Conservation (phyloP, 2,888 invertebrate genomes). For the Leucoma salicis region DNA sequence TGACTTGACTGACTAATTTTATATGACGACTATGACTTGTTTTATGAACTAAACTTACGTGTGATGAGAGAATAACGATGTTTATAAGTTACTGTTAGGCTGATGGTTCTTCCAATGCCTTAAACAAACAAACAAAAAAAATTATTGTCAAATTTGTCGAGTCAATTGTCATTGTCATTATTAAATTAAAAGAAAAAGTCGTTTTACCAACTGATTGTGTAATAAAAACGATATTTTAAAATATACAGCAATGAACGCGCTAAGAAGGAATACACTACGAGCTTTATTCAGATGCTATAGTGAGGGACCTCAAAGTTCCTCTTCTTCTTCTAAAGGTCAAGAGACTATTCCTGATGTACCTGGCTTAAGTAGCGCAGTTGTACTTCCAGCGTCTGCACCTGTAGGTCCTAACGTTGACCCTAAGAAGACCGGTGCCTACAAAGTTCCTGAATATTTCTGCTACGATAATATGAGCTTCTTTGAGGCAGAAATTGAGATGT, state of each 20-base stretch:
- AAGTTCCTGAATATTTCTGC: slow-evolving; percentile 94
- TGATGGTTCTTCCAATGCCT: too few species aligned
- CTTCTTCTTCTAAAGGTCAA: slow-evolving; percentile 25
- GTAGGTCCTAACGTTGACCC: slow-evolving; percentile 88
- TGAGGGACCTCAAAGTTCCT: slow-evolving; percentile 40
- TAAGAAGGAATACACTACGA: slow-evolving; percentile 32
- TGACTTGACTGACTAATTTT: too few species aligned
- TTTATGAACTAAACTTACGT: too few species aligned
- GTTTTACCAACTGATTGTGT: slow-evolving; percentile 56
- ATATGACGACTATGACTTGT: too few species aligned
- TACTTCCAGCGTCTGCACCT: slow-evolving; percentile 76
- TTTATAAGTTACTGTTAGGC: too few species aligned
- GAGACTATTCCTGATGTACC: slow-evolving; percentile 72
- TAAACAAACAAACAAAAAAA: too few species aligned
- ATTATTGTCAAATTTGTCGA: too few species aligned
- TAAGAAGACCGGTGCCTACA: slow-evolving; percentile 86
- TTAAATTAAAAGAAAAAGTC: too few species aligned
- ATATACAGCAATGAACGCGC: slow-evolving; percentile 28
- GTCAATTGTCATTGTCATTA: too few species aligned
- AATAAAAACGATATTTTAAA: slow-evolving; percentile 28
- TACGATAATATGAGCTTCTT: slow-evolving; percentile 89
- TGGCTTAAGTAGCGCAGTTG: slow-evolving; percentile 84
- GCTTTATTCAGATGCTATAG: slow-evolving; percentile 48
- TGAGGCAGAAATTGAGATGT: slow-evolving; percentile 94
- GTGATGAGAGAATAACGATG: too few species aligned